Percentiles rank a stretch among this genome's conserved stretches.
phyloP scores from a whole-genome alignment of 2,888 invertebrate species.

The Hydropsyche betteni region DNA sequence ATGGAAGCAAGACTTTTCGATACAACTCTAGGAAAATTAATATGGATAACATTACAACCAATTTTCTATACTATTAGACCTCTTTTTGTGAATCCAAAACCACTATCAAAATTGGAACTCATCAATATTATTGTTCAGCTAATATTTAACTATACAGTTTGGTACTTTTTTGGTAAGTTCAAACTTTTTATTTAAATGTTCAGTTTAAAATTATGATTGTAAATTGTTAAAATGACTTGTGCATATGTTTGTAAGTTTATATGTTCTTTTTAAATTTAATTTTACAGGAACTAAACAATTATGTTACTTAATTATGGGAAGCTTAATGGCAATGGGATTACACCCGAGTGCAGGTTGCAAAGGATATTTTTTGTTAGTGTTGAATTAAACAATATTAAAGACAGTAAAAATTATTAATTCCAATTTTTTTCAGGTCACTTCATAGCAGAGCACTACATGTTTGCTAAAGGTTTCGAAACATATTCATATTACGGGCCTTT shows the following conservation, averaged over 20 bases:
- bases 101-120: conserved; percentile 81
- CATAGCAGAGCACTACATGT: conserved; percentile 99
- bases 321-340: conserved; percentile 92
- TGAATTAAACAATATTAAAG: no score
- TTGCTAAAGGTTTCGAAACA: conserved; percentile 94
- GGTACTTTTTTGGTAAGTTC: conserved; percentile 78
- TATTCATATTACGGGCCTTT: conserved; percentile 98
- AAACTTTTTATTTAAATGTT: neutral
- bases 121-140: conserved; percentile 87
- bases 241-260: no score
- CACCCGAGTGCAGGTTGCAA: conserved; percentile 92
- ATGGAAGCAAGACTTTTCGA: neutral
- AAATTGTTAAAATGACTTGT: no score
- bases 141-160: conserved; percentile 81
- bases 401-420: no score
- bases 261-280: conserved; percentile 33
- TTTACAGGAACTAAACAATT: conserved; percentile 80
- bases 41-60: neutral
- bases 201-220: no score
- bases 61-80: neutral
- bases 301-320: conserved; percentile 84
- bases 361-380: neutral
- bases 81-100: conserved; percentile 81
- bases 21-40: neutral
- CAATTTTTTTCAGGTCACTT: conserved; percentile 80